A percentile compares a stretch with the other conserved stretches of the same genome.
These are phyloP conservation scores for Danionella cerebrum DNA, from an alignment of 2,113 vertebrate genomes.

Conservation along the genomic window DNA sequence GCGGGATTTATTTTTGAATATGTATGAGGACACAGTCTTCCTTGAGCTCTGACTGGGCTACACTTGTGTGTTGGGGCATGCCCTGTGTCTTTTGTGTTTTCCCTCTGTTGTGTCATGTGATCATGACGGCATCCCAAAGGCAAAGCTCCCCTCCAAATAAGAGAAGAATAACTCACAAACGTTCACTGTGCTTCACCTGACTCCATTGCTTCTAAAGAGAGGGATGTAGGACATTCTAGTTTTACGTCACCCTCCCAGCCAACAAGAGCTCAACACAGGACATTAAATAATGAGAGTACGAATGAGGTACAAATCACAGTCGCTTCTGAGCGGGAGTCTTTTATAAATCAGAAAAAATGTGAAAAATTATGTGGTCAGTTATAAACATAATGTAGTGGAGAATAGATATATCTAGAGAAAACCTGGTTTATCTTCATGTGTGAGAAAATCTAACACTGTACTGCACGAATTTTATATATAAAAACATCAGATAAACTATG, in stretches of 20 bases:
- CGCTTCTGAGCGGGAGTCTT: constrained; percentile 42
- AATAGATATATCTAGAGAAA: constrained; percentile 58
- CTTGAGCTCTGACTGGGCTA: constrained; percentile 19
- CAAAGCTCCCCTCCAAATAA: constrained; percentile 45
- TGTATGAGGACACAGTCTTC: constrained; percentile 23
- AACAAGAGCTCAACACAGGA: constrained; percentile 36
- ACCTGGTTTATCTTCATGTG: constrained; percentile 72
- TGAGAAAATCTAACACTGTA: constrained; percentile 73
- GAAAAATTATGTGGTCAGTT: constrained; percentile 65
- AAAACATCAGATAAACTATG: constrained; percentile 52
- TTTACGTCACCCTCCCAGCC: constrained; percentile 5
- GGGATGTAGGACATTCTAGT: constrained; percentile 17
- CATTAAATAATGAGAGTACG: constrained; percentile 43
- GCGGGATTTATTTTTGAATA: constrained; percentile 35
- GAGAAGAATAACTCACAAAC: constrained; percentile 49
- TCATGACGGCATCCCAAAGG: constrained; percentile 42
- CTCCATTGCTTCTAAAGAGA: constrained; percentile 34
- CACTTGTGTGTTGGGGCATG: constrained; percentile 12
- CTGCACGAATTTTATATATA: constrained; percentile 74
- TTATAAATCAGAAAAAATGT: constrained; percentile 36
- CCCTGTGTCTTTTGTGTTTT: constrained; percentile 34
- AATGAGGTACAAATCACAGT: constrained; percentile 47
- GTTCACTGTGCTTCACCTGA: constrained; percentile 64
- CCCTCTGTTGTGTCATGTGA: constrained; percentile 41
- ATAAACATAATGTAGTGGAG: constrained; percentile 68